Conservation (phyloP, 2,888 invertebrate genomes). For the Epiblema foenella region DNA sequence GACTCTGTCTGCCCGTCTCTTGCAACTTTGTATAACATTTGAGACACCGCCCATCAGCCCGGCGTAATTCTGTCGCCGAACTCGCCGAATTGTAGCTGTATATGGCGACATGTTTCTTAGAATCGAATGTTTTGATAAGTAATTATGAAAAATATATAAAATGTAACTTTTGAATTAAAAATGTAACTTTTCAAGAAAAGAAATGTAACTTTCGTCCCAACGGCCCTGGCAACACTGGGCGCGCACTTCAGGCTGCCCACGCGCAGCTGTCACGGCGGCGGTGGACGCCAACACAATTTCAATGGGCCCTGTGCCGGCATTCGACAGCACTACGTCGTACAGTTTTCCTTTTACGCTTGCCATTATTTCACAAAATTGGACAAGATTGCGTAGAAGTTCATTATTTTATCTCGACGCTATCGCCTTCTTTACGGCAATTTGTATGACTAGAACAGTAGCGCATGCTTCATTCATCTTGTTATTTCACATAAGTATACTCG, state of each 20-base stretch:
- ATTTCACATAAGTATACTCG: not conserved
- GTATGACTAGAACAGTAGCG: not conserved
- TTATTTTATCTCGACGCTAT: not conserved
- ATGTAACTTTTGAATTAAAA: too few relatives aligned
- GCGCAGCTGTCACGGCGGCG: not conserved
- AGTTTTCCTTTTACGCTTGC: not conserved
- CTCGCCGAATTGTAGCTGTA: too few relatives aligned
- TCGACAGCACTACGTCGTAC: not conserved
- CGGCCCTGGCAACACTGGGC: too few relatives aligned
- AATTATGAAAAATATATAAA: too few relatives aligned
- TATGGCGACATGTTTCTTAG: too few relatives aligned
- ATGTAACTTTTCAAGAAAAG: too few relatives aligned
- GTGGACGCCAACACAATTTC: not conserved
- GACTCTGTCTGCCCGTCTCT: too few relatives aligned
- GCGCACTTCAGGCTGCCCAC: not conserved
- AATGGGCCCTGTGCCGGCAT: not conserved
- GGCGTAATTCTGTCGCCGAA: too few relatives aligned
- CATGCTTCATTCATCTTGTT: not conserved
- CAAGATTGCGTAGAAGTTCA: not conserved
- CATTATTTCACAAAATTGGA: constrained; percentile 17
- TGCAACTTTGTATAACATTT: too few relatives aligned
- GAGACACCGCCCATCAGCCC: too few relatives aligned
- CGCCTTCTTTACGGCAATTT: not conserved
- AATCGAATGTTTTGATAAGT: too few relatives aligned
- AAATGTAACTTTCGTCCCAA: too few relatives aligned